Evolutionary conservation across 1,140 invertebrate genomes (phyloP).

Genomic region (Lepidurus couesii): DNA sequence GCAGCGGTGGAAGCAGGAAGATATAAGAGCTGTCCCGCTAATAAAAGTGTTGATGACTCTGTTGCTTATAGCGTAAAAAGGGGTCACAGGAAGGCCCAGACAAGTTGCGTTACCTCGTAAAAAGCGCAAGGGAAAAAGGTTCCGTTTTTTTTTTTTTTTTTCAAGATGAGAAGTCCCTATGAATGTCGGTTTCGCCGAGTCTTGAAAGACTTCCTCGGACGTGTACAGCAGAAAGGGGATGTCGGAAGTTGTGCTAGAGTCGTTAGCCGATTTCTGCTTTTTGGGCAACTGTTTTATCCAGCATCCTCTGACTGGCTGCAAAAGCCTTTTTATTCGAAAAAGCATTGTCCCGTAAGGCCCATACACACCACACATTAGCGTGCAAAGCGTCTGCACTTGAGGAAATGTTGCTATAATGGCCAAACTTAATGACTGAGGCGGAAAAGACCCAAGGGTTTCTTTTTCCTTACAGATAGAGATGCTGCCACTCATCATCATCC

Average conservation of each 20-base stretch:
- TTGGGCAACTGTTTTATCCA: too few species aligned
- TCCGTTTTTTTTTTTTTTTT: background rate
- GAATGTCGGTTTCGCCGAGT: too few species aligned
- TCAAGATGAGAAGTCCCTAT: too few species aligned
- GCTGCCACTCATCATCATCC: slow-evolving; percentile 9
- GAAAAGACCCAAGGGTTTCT: background rate
- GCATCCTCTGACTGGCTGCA: too few species aligned
- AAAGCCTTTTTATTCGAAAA: too few species aligned
- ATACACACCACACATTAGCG: background rate
- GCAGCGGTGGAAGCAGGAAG: background rate
- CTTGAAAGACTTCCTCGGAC: too few species aligned
- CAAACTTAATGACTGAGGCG: background rate
- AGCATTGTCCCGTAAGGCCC: too few species aligned
- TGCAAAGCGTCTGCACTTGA: background rate
- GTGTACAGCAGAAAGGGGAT: too few species aligned
- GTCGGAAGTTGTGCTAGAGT: too few species aligned
- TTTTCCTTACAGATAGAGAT: background rate
- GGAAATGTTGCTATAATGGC: background rate
- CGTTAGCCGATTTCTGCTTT: too few species aligned
- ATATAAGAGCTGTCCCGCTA: background rate
- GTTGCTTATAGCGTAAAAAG: slow-evolving; percentile 16
- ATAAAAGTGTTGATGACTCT: slow-evolving; percentile 19
- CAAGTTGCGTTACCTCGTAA: slow-evolving; percentile 9
- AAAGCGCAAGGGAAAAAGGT: background rate
- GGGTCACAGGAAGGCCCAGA: background rate